Conservation (phyloP, 64 coral and sea anemone genomes). For the Astreopora myriophthalma region DNA sequence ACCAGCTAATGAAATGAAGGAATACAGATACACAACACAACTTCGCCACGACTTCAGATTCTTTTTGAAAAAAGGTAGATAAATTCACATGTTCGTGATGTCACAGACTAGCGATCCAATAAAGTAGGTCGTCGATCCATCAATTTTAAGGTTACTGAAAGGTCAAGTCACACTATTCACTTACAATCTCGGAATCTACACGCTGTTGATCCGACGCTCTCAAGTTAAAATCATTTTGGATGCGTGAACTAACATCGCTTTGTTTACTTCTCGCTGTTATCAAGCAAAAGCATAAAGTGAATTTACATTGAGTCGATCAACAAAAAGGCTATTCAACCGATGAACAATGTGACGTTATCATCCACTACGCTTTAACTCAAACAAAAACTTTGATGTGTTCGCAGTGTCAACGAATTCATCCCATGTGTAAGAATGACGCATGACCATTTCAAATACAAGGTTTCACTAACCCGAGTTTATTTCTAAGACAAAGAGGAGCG, state of each 20-base stretch:
- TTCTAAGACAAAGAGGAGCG: neutral
- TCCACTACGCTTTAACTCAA: neutral
- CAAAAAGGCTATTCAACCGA: neutral
- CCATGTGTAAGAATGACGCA: neutral
- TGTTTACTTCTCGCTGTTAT: neutral
- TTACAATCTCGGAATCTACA: neutral
- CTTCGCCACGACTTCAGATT: too few relatives aligned
- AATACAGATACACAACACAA: too few relatives aligned
- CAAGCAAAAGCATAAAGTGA: neutral
- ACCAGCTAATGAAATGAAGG: too few relatives aligned
- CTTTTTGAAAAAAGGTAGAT: too few relatives aligned
- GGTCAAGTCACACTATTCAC: too few relatives aligned
- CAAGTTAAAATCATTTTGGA: neutral
- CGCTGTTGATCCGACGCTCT: neutral
- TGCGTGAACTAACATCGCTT: neutral
- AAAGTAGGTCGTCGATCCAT: too few relatives aligned
- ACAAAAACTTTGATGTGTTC: neutral
- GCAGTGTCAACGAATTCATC: neutral
- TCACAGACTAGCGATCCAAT: too few relatives aligned
- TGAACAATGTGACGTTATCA: neutral
- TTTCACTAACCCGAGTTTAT: neutral
- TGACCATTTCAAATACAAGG: neutral
- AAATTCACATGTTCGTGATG: too few relatives aligned
- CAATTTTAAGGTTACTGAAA: too few relatives aligned
- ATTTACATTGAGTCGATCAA: slow-evolving; percentile 18